Percentiles rank a stretch among this genome's conserved stretches.
Conservation (phyloP, 2,113 vertebrate species). For the Apeltes quadracus region DNA sequence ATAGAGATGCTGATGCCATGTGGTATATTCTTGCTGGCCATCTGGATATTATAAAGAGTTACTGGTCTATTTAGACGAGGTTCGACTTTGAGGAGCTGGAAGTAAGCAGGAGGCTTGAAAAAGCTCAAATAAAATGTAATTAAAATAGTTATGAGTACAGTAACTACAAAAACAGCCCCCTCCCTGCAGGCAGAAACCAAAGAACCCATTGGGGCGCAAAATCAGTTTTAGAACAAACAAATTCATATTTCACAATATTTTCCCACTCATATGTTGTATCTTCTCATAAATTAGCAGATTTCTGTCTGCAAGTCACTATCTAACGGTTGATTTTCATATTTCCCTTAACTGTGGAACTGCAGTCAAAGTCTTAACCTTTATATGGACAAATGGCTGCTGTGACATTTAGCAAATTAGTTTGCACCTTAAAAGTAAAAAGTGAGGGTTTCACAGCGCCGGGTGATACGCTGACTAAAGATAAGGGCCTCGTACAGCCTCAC, state of each 20-base stretch:
- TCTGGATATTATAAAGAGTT: slow-evolving; percentile 39
- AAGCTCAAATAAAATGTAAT: not conserved
- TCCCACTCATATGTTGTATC: slow-evolving; percentile 17
- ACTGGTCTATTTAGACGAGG: slow-evolving; percentile 1
- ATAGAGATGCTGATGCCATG: slow-evolving; percentile 22
- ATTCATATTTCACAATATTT: slow-evolving; percentile 52
- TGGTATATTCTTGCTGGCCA: slow-evolving; percentile 32
- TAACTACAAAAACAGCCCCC: slow-evolving; percentile 20
- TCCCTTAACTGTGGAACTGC: not conserved
- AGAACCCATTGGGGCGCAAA: slow-evolving; percentile 40
- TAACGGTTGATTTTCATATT: not conserved
- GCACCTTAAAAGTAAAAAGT: not conserved
- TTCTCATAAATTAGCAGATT: slow-evolving; percentile 17
- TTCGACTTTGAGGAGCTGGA: slow-evolving; percentile 36
- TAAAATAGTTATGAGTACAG: slow-evolving; percentile 1
- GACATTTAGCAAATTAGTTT: not conserved
- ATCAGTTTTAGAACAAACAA: slow-evolving; percentile 41
- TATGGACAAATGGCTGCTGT: not conserved
- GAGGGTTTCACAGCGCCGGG: not conserved
- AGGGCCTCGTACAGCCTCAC: not conserved
- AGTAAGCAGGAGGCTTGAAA: slow-evolving; percentile 20
- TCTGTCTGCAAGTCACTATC: not conserved
- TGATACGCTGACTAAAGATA: not conserved
- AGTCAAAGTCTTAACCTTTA: not conserved
- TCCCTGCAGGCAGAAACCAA: slow-evolving; percentile 28